phyloP scores from a whole-genome alignment of 2,888 invertebrate genomes.

The Tetragnatha montana region DNA sequence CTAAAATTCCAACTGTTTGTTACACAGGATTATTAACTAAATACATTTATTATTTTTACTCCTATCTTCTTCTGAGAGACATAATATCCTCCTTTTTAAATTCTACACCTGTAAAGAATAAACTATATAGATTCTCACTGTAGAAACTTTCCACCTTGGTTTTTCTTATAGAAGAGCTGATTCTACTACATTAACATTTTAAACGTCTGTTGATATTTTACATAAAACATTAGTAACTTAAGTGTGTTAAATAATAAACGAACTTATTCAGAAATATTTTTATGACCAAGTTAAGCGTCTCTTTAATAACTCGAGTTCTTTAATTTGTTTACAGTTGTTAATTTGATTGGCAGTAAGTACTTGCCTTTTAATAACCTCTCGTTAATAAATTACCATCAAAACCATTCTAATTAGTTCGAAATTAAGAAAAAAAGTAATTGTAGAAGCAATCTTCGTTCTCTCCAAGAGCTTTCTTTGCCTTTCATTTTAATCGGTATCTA shows the following conservation, averaged over 20 bases:
- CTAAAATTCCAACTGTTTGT: too few species aligned
- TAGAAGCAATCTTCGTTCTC: background rate
- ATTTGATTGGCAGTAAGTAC: background rate
- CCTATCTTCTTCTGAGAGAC: too few species aligned
- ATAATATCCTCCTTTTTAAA: too few species aligned
- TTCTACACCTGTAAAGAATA: too few species aligned
- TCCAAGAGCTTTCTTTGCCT: background rate
- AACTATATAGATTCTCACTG: too few species aligned
- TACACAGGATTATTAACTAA: too few species aligned
- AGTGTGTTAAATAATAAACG: slow-evolving; percentile 1
- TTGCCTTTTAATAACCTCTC: background rate
- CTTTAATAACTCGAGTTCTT: background rate
- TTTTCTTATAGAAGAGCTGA: too few species aligned
- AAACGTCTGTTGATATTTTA: too few species aligned
- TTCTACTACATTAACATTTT: too few species aligned
- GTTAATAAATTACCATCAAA: background rate
- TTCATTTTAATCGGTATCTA: background rate
- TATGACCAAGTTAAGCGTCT: background rate
- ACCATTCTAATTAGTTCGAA: background rate
- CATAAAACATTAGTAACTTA: background rate
- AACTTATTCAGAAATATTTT: background rate
- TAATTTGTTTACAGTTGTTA: background rate
- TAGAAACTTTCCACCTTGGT: too few species aligned
- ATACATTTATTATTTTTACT: too few species aligned
- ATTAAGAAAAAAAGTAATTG: background rate